Evolutionary conservation across 2,888 invertebrate genomes (phyloP).

Genomic region (Drosophila infuscata): DNA sequence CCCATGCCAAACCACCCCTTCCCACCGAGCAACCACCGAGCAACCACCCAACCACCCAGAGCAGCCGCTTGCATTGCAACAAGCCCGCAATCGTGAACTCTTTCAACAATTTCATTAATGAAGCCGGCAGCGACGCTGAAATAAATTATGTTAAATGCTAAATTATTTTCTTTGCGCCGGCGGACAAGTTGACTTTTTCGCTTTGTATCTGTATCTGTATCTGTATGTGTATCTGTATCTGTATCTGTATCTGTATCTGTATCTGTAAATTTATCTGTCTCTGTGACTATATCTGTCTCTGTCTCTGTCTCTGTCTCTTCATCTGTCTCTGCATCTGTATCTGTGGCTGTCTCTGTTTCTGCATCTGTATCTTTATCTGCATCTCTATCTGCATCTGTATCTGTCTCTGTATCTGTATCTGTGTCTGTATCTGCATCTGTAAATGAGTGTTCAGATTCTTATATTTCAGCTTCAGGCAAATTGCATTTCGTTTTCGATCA

Average conservation of each 20-base stretch:
- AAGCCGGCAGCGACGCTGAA: conserved; percentile 24
- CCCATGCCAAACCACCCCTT: not conserved
- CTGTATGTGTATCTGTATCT: not conserved
- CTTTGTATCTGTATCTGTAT: not conserved
- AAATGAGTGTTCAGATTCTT: not conserved
- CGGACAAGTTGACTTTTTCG: conserved; percentile 13
- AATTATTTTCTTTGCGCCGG: conserved; percentile 35
- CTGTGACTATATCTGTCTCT: too few species aligned
- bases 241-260: not conserved
- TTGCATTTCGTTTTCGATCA: conserved; percentile 3
- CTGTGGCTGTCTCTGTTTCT: too few species aligned
- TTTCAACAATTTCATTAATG: conserved; percentile 45
- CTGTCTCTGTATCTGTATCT: too few species aligned
- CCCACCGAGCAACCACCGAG: not conserved
- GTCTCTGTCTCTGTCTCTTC: too few species aligned
- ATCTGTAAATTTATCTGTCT: too few species aligned
- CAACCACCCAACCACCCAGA: not conserved
- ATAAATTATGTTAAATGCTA: conserved; percentile 44
- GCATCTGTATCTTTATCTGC: too few species aligned
- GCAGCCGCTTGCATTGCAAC: not conserved
- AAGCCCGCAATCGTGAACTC: conserved; percentile 32
- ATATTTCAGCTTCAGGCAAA: not conserved
- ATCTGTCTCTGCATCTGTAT: too few species aligned
- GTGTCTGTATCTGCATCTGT: not conserved
- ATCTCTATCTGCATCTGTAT: too few species aligned